Percentiles rank a stretch among this genome's conserved stretches.
phyloP scores from a whole-genome alignment of 2,888 invertebrate species.

The Tachina lurida region DNA sequence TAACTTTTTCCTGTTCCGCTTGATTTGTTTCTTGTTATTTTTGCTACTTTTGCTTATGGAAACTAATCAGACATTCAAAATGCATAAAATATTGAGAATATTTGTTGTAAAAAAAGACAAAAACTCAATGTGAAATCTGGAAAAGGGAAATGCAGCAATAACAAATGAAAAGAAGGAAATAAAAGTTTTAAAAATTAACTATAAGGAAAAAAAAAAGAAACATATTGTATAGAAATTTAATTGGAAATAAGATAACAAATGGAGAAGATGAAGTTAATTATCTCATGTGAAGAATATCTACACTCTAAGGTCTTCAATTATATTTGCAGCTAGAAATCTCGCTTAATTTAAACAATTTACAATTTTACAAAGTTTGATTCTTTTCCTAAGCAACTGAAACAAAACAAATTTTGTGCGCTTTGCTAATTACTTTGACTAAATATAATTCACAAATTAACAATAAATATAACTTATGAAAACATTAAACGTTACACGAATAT shows the following conservation, averaged over 20 bases:
- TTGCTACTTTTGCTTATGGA: slow-evolving; percentile 40
- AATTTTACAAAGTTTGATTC: no score
- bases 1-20: neutral
- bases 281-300: no score
- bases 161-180: neutral
- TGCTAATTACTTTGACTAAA: no score
- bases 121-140: slow-evolving; percentile 18
- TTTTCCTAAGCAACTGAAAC: no score
- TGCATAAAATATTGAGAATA: slow-evolving; percentile 70
- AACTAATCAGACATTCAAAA: slow-evolving; percentile 73
- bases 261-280: neutral
- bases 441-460: no score
- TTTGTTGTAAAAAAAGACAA: neutral
- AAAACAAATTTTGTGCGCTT: no score
- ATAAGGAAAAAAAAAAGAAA: neutral
- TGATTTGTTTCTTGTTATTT: slow-evolving; percentile 35
- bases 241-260: neutral
- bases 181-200: neutral
- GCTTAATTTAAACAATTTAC: no score
- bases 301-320: no score
- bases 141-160: slow-evolving; percentile 23
- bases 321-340: no score
- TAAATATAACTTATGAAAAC: no score
- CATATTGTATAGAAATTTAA: neutral
- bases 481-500: no score